Conservation (phyloP, 1,140 invertebrate species). For the Octopus bimaculoides region DNA sequence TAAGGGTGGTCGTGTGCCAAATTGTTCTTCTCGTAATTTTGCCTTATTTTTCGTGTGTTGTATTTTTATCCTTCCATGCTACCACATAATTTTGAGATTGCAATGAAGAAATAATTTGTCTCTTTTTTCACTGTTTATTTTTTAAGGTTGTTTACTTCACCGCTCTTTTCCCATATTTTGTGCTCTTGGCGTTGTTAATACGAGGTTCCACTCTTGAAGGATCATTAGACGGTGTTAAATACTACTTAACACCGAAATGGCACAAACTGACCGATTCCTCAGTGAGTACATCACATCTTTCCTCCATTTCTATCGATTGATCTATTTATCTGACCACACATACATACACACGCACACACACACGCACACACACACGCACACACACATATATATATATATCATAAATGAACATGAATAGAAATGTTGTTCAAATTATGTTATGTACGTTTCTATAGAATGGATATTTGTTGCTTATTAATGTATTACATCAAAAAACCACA, state of each 20-base stretch:
- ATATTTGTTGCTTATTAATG: too few relatives aligned
- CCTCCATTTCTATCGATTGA: background rate
- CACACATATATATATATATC: background rate
- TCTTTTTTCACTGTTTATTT: background rate
- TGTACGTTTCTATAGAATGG: too few relatives aligned
- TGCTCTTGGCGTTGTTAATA: constrained; percentile 55
- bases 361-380: background rate
- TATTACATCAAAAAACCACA: too few relatives aligned
- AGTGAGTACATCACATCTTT: constrained; percentile 25
- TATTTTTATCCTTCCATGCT: too few relatives aligned
- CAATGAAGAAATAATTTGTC: too few relatives aligned
- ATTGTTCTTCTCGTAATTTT: too few relatives aligned
- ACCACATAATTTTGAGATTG: too few relatives aligned
- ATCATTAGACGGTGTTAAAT: constrained; percentile 76
- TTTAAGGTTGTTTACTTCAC: constrained; percentile 62
- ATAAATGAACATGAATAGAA: too few relatives aligned
- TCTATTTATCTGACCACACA: background rate
- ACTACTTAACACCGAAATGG: constrained; percentile 73
- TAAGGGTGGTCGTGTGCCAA: too few relatives aligned
- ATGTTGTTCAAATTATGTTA: too few relatives aligned
- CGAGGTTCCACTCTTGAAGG: constrained; percentile 69
- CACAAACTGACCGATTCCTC: constrained; percentile 36
- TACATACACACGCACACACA: background rate
- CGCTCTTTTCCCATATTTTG: constrained; percentile 60
- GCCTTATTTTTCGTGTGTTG: too few relatives aligned